Evolutionary conservation across 2,888 invertebrate genomes (phyloP), one percentile per base, ranked within the genome.

Genomic region (Notodonta ziczac): DNA sequence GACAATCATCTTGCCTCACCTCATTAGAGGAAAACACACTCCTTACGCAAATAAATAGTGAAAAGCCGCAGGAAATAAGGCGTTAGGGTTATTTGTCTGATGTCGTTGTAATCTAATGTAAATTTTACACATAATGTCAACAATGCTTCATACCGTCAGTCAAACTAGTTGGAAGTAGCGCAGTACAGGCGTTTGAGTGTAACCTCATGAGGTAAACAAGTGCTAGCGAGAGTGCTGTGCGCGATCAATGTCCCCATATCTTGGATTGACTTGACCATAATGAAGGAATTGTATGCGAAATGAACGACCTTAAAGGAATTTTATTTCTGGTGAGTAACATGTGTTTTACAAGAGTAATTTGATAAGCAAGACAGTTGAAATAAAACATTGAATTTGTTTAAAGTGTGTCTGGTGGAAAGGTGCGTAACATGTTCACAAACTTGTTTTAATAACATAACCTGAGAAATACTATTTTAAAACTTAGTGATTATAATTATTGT

Each of bases 81-180:
- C 87, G 86, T 90, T 89, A 90, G 82, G 78, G 66, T 66, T 92
- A 87, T 93, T 93, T 92, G 79, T 72, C 72, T 83, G 82, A 72
- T 78, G 87, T 88, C 88, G 79, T 69, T 74, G 82, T 90, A 90
- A 90, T 91, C 89, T 87, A 72, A 67, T 65, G 86, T 84, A 86
- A 89, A 86, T 83, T 79, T 6, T 76, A 76, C 72, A 74, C 78
- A 80, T 54, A 86, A 76, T 82, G 82, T 81, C 81, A 88, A 90
- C 84, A 90, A 78, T 69, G 77, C 70, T 80, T 81, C 82, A 82
- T 74, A 73, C 74, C 76, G 72, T 78, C 77, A 80, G 85, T 85
- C 79, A 85, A 84, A 87, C 85, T 83, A 84, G 81, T 78, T 79
- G 70, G 76, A 72, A 74, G 68, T 72, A 74, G 72, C 66, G 76